Evolutionary conservation across 2,797 vertebrate species (phyloP), one percentile per base, ranked within the genome.

Genomic region (Bovichtus variegatus): DNA sequence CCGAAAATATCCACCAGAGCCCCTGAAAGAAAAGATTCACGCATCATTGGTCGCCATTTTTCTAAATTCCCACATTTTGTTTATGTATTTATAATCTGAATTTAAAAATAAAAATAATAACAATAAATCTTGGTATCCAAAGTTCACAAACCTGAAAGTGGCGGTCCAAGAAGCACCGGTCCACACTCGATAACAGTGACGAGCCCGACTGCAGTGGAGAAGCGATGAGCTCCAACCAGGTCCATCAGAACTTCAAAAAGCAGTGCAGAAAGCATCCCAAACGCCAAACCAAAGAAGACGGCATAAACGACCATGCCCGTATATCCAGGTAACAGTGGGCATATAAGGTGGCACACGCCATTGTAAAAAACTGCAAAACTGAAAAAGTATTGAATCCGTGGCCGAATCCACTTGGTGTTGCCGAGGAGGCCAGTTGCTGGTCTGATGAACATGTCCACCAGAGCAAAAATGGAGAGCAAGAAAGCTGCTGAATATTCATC

Each of bases 211-310:
- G 95, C 95, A 0, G 84, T 96, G 18, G 94, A 94, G 89, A 96
- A 96, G 12, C 92, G 89, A 5, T 88, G 79, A 19, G 93, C 89
- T 74, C 96, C 96, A 18, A 96, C 95, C 0, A 96, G 90, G 73
- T 95, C 95, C 95, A 95, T 96, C 59, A 96, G 93, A 0, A 93
- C 96, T 87, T 96, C 96, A 74, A 96, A 97, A 36, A 96, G 93
- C 82, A 97, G 86, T 1, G 95, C 93, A 47, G 94, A 96, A n/a
- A 94, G 93, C 93, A 96, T 96, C 41, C 93, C 95, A 0, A 96
- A 97, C 1, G 83, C 95, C 64, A 95, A 49, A 11, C 95, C 95
- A 0, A 93, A 96, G 68, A 96, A 95, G 44, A 93, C 13, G 0
- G 92, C 92, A 60, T 96, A 96, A 1, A 94, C 10, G 0, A 93